Evolutionary conservation across 2,888 invertebrate species (phyloP).

Genomic region (Gryllus longicercus): DNA sequence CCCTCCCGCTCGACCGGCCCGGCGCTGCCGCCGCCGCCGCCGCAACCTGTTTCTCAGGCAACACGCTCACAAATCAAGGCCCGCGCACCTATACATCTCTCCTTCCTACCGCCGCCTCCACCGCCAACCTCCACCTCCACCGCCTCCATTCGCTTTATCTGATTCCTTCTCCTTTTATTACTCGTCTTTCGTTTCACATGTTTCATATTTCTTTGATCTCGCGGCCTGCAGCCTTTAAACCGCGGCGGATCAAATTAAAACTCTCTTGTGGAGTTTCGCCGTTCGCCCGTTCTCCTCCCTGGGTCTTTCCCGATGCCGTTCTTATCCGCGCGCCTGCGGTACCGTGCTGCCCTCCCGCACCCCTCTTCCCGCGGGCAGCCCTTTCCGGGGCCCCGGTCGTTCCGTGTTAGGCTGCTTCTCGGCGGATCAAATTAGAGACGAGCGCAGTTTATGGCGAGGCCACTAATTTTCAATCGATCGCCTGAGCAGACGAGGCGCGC

Average conservation of each 20-base stretch:
- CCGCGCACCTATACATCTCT: constrained; percentile 17
- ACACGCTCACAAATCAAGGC: constrained; percentile 17
- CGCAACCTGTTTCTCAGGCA: constrained; percentile 7
- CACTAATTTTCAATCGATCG: constrained; percentile 11
- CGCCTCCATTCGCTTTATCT: not conserved
- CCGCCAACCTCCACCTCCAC: not conserved
- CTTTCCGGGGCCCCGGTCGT: too few species aligned
- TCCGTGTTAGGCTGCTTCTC: not conserved
- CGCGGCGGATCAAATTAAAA: constrained; percentile 17
- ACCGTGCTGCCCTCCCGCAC: too few species aligned
- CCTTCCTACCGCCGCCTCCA: not conserved
- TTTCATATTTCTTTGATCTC: constrained; percentile 10
- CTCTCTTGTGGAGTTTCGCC: not conserved
- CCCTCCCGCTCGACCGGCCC: not conserved
- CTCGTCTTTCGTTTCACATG: constrained; percentile 9
- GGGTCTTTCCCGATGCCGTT: too few species aligned
- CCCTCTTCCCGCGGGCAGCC: too few species aligned
- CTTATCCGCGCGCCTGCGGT: too few species aligned
- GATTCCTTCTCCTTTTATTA: constrained; percentile 17
- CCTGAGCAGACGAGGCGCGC: not conserved
- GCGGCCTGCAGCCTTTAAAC: not conserved
- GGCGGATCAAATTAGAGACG: constrained; percentile 1
- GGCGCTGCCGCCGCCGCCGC: not conserved
- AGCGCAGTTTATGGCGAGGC: not conserved
- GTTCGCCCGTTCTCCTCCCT: too few species aligned